A percentile compares a stretch with the other conserved stretches of the same genome.
phyloP scores from a whole-genome alignment of 2,888 invertebrate genomes.

The Nipponacmea schrenckii region DNA sequence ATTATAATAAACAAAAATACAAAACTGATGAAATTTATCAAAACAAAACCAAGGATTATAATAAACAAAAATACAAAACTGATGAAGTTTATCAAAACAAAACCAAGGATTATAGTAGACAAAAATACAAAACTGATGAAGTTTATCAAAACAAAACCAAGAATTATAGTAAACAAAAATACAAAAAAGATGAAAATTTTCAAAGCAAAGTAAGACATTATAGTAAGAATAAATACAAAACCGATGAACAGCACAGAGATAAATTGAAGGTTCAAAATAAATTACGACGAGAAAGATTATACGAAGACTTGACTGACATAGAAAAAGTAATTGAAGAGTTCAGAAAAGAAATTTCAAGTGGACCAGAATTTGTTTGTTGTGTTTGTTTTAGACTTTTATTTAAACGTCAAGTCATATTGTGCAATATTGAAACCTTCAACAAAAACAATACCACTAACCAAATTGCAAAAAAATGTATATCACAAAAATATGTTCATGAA shows the following conservation, averaged over 20 bases:
- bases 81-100: not conserved
- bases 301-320: too few relatives aligned
- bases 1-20: not conserved
- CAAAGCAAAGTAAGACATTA: not conserved
- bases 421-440: too few relatives aligned
- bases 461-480: too few relatives aligned
- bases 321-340: too few relatives aligned
- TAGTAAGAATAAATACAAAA: not conserved
- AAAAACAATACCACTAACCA: too few relatives aligned
- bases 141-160: not conserved
- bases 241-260: not conserved
- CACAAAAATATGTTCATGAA: not conserved
- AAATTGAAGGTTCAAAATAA: constrained; percentile 9
- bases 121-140: not conserved
- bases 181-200: constrained; percentile 8
- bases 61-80: not conserved
- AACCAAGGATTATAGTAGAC: not conserved
- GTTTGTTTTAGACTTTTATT: too few relatives aligned
- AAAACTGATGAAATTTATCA: constrained; percentile 4
- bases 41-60: not conserved
- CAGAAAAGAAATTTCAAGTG: too few relatives aligned
- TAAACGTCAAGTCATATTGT: too few relatives aligned
- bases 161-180: constrained; percentile 1
- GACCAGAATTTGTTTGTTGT: too few relatives aligned
- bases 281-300: too few relatives aligned